Evolutionary conservation across 2,888 invertebrate species (phyloP).

Genomic region (Automeris io): DNA sequence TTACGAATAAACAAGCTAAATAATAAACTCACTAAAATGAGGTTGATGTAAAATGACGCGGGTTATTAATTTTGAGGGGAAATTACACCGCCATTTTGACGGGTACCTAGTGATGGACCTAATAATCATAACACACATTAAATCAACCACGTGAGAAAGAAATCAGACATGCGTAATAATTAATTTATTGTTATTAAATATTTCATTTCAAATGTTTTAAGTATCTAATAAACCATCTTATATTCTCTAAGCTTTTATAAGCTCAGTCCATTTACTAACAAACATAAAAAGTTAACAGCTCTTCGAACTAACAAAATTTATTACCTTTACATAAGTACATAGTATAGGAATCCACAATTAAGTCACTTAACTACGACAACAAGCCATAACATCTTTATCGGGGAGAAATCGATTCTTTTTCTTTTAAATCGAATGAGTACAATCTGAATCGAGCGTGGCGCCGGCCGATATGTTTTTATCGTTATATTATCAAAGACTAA

Average conservation of each 20-base stretch:
- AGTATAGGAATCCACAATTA: slow-evolving; percentile 68
- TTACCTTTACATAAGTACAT: slow-evolving; percentile 38
- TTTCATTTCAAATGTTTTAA: not conserved
- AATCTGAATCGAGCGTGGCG: slow-evolving; percentile 71
- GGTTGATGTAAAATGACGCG: slow-evolving; percentile 64
- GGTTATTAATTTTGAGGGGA: slow-evolving; percentile 58
- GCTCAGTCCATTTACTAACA: slow-evolving; percentile 7
- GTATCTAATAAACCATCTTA: not conserved
- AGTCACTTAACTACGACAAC: slow-evolving; percentile 60
- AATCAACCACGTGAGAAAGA: slow-evolving; percentile 21
- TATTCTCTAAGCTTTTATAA: not conserved
- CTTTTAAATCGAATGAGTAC: slow-evolving; percentile 62
- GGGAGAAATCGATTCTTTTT: slow-evolving; percentile 62
- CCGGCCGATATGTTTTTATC: slow-evolving; percentile 72
- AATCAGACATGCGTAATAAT: slow-evolving; percentile 4
- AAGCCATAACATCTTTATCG: slow-evolving; percentile 71
- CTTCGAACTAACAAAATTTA: slow-evolving; percentile 37
- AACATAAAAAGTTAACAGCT: slow-evolving; percentile 22
- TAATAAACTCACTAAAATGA: slow-evolving; percentile 59
- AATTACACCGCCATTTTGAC: slow-evolving; percentile 55
- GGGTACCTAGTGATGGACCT: slow-evolving; percentile 27
- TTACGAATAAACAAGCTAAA: slow-evolving; percentile 60
- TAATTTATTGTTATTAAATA: not conserved
- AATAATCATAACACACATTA: slow-evolving; percentile 26
- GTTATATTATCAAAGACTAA: slow-evolving; percentile 72